Base-by-base conservation (phyloP, 1,140 invertebrate species). In the Pogonomyrmex californicus region DNA sequence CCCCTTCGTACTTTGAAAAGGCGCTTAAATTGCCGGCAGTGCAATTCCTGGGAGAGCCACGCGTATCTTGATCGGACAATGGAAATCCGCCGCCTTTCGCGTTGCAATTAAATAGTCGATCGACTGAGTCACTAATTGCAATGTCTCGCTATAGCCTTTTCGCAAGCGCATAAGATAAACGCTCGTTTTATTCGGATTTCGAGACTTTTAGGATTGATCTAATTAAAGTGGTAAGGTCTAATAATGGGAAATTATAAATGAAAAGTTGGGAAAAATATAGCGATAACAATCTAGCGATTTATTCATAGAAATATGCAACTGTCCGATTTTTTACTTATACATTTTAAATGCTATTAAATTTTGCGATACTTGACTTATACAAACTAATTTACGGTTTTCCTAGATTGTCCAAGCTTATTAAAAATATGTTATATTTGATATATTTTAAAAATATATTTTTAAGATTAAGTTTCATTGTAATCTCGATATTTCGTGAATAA, bases 31-130 rank as follows among this genome's bases (percentile, higher is more conserved):
- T 49, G 47, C 75, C 33, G 58, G 54, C 70, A 33, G 38, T 49
- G 68, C 36, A 54, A 82, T 85, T 71, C 62, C 44, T 17, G 73
- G 51, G 41, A 77, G 44, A 66, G 47, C 58, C 38, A 10, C 14
- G 12, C 36, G 63, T 70, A 81, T 77, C 82, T 58, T 49, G 38
- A 78, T 78, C 82, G n/a, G 60, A 73, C 66, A 83, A 73, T 73
- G 54, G 30, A 23, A 66, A 62, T 51, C 44, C 7, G 30, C 0
- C 30, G 65, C n/a, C 41, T 17, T 47, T 56, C 73, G n/a, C 33
- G 54, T 54, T 14, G 23, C 23, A 75, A 86, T 76, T 60, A 38
- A 75, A 88, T 89, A 56, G 68, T 89, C 47, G 47, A 66, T 49
- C 41, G 41, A 44, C 33, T 4, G 54, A 14, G 10, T 56, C 49